These are phyloP conservation scores for Microchirus variegatus DNA, from an alignment of 2,797 vertebrate species.

Conservation along the genomic window DNA sequence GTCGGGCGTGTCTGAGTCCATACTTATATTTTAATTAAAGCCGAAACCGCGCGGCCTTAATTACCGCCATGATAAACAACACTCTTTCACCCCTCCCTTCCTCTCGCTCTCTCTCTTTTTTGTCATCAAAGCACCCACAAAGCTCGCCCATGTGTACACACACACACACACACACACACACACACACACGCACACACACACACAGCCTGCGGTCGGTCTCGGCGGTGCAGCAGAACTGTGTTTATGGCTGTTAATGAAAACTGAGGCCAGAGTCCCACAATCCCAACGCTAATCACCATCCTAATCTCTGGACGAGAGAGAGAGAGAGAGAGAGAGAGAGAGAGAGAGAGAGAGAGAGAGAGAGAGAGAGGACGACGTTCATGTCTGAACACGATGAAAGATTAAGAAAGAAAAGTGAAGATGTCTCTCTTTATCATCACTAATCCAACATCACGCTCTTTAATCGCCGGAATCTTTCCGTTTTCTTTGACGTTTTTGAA, in stretches of 20 bases:
- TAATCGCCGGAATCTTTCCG: too few relatives aligned
- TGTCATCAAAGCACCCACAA: slow-evolving; percentile 59
- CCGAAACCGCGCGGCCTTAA: slow-evolving; percentile 66
- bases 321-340: neutral
- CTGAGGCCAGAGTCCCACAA: slow-evolving; percentile 67
- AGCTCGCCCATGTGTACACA: slow-evolving; percentile 45
- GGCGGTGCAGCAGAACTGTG: slow-evolving; percentile 62
- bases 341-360: neutral
- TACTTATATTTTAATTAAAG: slow-evolving; percentile 78
- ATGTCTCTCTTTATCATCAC: too few relatives aligned
- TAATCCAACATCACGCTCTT: too few relatives aligned
- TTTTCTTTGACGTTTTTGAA: too few relatives aligned
- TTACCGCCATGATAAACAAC: slow-evolving; percentile 79
- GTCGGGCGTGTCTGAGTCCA: slow-evolving; percentile 23
- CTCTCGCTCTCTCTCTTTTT: slow-evolving; percentile 16
- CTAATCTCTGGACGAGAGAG: slow-evolving; percentile 62
- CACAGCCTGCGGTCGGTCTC: slow-evolving; percentile 59
- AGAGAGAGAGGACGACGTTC: slow-evolving; percentile 9
- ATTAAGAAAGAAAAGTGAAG: slow-evolving; percentile 12
- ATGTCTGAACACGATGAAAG: slow-evolving; percentile 33
- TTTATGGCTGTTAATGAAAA: slow-evolving; percentile 77
- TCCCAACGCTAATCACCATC: slow-evolving; percentile 76
- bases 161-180: slow-evolving; percentile 17
- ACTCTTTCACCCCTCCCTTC: slow-evolving; percentile 46
- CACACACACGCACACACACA: too few relatives aligned